Percentiles rank a stretch among this genome's conserved stretches.
Conservation (phyloP, 2,113 vertebrate genomes). For the Rattus rattus region DNA sequence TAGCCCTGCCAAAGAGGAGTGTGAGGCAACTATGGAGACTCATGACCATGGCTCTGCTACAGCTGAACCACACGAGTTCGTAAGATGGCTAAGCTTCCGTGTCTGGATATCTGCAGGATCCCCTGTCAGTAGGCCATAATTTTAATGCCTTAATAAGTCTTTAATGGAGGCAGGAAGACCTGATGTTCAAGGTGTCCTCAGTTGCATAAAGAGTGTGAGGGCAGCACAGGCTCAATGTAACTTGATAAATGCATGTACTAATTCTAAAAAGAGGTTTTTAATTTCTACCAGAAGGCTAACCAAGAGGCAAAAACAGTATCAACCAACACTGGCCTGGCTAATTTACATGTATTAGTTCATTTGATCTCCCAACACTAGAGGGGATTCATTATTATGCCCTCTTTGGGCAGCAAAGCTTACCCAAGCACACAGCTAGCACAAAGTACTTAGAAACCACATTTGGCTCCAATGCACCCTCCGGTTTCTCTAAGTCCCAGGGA, state of each 20-base stretch:
- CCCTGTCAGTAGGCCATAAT: not conserved
- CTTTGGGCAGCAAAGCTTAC: not conserved
- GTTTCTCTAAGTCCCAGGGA: not conserved
- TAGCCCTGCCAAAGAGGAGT: not conserved
- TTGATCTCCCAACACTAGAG: not conserved
- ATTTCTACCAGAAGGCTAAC: slow-evolving; percentile 17
- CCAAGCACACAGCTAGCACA: not conserved
- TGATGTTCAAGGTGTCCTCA: not conserved
- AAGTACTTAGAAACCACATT: not conserved
- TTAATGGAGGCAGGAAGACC: not conserved
- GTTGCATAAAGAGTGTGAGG: not conserved
- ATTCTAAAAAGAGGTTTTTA: not conserved
- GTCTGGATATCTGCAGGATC: not conserved
- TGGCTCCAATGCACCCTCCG: not conserved
- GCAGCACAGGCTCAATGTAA: no score
- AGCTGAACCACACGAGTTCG: not conserved
- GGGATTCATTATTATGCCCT: not conserved
- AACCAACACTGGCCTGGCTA: not conserved
- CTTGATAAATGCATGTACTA: not conserved
- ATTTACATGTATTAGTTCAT: not conserved
- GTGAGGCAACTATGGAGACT: not conserved
- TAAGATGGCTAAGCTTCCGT: not conserved
- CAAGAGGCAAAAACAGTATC: not conserved
- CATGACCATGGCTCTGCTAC: slow-evolving; percentile 31
- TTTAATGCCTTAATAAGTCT: not conserved